Evolutionary conservation across 2,888 invertebrate species (phyloP).

Genomic region (Tetragnatha montana): DNA sequence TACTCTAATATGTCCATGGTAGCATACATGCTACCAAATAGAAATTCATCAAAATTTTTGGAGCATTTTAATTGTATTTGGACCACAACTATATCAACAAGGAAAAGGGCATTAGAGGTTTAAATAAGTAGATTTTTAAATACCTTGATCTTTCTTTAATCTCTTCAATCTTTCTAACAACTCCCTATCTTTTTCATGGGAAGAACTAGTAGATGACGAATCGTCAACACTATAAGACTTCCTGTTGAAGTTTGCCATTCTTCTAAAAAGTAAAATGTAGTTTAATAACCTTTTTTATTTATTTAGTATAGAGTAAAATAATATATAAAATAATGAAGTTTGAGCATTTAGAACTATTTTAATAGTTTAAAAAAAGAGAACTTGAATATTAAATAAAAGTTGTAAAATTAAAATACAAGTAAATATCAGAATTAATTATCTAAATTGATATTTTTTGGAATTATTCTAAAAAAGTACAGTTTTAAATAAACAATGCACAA

Average conservation of each 20-base stretch:
- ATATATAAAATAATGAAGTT: background rate
- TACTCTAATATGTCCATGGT: background rate
- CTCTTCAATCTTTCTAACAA: constrained; percentile 59
- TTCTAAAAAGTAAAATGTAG: constrained; percentile 20
- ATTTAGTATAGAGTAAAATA: background rate
- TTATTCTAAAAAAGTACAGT: background rate
- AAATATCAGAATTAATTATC: background rate
- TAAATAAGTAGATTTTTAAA: background rate
- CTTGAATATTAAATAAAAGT: background rate
- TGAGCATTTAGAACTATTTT: background rate
- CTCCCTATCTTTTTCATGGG: constrained; percentile 60
- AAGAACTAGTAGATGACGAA: constrained; percentile 9
- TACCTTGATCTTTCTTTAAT: constrained; percentile 60
- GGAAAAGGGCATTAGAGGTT: background rate
- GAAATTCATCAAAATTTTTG: background rate
- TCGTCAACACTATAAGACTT: constrained; percentile 62
- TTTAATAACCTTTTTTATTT: background rate
- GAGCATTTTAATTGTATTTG: background rate
- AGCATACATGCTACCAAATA: background rate
- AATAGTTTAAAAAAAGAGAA: no score
- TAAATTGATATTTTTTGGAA: background rate
- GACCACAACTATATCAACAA: background rate
- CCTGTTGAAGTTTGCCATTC: constrained; percentile 53
- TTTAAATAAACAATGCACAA: background rate
- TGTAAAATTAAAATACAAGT: background rate